Conservation (phyloP, 2,797 vertebrate species). For the Pantherophis alleghaniensis region DNA sequence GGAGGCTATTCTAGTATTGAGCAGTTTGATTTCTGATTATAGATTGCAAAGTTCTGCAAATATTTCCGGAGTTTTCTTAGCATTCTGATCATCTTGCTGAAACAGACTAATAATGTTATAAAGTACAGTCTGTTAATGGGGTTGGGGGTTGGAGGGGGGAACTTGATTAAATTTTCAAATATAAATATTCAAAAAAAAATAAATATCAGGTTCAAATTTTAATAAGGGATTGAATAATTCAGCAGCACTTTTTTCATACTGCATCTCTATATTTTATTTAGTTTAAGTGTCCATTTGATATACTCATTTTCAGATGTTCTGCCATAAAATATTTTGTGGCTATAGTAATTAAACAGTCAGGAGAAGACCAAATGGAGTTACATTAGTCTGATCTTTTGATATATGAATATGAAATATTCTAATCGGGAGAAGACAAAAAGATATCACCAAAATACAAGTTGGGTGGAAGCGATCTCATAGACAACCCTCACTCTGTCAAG, state of each 20-base stretch:
- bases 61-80: neutral
- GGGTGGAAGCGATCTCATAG: too few species aligned
- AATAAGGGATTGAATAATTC: neutral
- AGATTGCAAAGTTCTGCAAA: neutral
- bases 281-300: neutral
- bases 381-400: neutral
- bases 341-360: neutral
- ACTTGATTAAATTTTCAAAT: neutral
- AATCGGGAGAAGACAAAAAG: neutral
- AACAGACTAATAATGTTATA: neutral
- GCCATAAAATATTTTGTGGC: neutral
- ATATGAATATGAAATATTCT: neutral
- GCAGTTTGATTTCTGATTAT: neutral
- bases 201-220: neutral
- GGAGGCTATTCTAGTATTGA: neutral
- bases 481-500: too few species aligned
- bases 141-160: neutral
- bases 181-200: neutral
- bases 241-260: neutral
- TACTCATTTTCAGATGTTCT: neutral
- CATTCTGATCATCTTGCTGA: neutral
- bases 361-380: neutral
- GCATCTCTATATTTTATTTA: neutral
- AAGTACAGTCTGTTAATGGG: neutral
- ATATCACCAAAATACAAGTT: neutral